Evolutionary conservation across 2,888 invertebrate species (phyloP), one percentile per base, ranked within the genome.

Genomic region (Parnassius orleans): DNA sequence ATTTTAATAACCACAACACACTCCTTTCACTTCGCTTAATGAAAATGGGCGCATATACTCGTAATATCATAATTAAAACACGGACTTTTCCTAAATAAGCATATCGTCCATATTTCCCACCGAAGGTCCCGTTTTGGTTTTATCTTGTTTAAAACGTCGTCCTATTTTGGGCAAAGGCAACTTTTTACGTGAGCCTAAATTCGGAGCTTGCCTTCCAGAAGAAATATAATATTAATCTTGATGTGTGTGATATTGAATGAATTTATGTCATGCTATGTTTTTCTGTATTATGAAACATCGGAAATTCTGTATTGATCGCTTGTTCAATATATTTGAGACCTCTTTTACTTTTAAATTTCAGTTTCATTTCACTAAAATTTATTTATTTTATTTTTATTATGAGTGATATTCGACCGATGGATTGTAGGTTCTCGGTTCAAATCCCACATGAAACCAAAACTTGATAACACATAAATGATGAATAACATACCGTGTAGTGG

Each of bases 71-170:
- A 72, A 75, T 77, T 76, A 75, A 73, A 72, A 68, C 60, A 60
- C 57, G 55, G 60, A 67, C 69, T 58, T 68, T 60, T 57, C 76
- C 71, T 69, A 66, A 75, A 75, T 71, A 72, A 72, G 84, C 85
- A 78, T 86, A 85, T 84, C 84, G 77, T 56, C 74, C 69, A 78
- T 75, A 79, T 81, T 84, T 84, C 76, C 77, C 79, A 75, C 79
- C 71, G 69, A 67, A 68, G 64, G 70, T 62, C 76, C 72, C 68
- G 76, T 76, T 83, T 82, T 77, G 80, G 83, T 61, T 65, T 68
- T 73, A 80, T 79, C 76, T 76, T 67, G 65, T 66, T 59, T 59
- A 68, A 3, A 71, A 64, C 59, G 66, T 63, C 59, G n/a, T 69
- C 81, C 83, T 72, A 76, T 76, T 84, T 80, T 68, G 83, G 83